phyloP scores from a whole-genome alignment of 2,888 invertebrate species.

The Euzetes globulus region DNA sequence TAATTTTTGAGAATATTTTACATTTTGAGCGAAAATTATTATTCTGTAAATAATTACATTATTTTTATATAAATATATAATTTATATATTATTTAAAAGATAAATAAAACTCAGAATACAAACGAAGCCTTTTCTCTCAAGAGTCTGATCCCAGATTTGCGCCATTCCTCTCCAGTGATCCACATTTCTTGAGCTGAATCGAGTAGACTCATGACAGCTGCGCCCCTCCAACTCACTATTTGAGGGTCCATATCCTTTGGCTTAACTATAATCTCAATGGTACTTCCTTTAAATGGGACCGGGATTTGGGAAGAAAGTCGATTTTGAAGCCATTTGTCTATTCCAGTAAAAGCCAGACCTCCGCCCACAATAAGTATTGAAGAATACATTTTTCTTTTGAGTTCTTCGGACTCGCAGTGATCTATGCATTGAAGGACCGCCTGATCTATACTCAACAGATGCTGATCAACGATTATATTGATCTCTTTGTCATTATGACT shows the following conservation, averaged over 20 bases:
- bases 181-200: slow-evolving; percentile 89
- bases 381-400: slow-evolving; percentile 88
- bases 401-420: slow-evolving; percentile 74
- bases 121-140: slow-evolving; percentile 86
- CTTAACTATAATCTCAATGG: slow-evolving; percentile 78
- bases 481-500: slow-evolving; percentile 55
- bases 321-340: slow-evolving; percentile 79
- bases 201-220: slow-evolving; percentile 81
- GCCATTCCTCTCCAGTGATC: slow-evolving; percentile 80
- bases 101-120: slow-evolving; percentile 49
- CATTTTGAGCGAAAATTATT: not conserved
- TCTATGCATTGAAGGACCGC: slow-evolving; percentile 87
- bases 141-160: slow-evolving; percentile 70
- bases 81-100: not conserved
- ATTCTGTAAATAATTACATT: not conserved
- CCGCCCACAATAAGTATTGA: slow-evolving; percentile 86
- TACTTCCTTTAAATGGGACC: slow-evolving; percentile 64
- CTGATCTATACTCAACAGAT: slow-evolving; percentile 72
- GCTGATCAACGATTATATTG: slow-evolving; percentile 53
- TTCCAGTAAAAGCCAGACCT: slow-evolving; percentile 75
- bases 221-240: slow-evolving; percentile 70
- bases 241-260: slow-evolving; percentile 87
- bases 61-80: too few relatives aligned
- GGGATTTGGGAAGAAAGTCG: slow-evolving; percentile 75
- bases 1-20: too few relatives aligned